These are phyloP conservation scores for Aphaenogaster floridana DNA, from an alignment of 1,140 invertebrate genomes.

Conservation along the genomic window DNA sequence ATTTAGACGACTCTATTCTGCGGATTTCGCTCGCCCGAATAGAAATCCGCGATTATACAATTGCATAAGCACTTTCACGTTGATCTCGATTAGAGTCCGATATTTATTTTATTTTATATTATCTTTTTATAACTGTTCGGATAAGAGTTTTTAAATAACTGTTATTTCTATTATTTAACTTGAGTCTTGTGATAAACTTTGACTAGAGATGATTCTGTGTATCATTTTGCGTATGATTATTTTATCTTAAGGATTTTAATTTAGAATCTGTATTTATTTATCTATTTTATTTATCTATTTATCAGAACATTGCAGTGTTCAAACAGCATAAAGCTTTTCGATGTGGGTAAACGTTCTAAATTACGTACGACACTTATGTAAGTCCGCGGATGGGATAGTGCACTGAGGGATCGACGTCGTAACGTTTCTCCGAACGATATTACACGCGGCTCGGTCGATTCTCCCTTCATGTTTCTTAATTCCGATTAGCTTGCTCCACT, in stretches of 20 bases:
- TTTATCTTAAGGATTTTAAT: neutral
- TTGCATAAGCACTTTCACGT: slow-evolving; percentile 3
- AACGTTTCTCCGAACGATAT: slow-evolving; percentile 33
- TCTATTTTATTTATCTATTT: neutral
- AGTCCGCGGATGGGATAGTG: neutral
- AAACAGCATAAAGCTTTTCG: neutral
- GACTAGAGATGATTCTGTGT: neutral
- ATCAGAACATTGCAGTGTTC: neutral
- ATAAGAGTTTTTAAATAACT: neutral
- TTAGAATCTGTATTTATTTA: neutral
- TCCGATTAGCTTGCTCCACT: slow-evolving; percentile 69
- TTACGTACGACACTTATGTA: slow-evolving; percentile 31
- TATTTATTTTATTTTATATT: neutral
- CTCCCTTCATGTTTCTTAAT: slow-evolving; percentile 66
- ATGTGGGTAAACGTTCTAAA: neutral
- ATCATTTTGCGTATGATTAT: neutral
- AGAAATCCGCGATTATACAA: slow-evolving; percentile 19
- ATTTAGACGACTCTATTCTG: slow-evolving; percentile 15
- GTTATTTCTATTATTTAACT: neutral
- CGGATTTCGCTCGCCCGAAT: neutral
- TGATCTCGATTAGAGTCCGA: neutral
- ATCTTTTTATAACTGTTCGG: neutral
- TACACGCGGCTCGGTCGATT: neutral
- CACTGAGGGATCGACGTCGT: neutral
- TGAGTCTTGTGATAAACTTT: neutral